Base-by-base conservation (phyloP, 2,797 vertebrate species). In the Sibirionetta formosa region DNA sequence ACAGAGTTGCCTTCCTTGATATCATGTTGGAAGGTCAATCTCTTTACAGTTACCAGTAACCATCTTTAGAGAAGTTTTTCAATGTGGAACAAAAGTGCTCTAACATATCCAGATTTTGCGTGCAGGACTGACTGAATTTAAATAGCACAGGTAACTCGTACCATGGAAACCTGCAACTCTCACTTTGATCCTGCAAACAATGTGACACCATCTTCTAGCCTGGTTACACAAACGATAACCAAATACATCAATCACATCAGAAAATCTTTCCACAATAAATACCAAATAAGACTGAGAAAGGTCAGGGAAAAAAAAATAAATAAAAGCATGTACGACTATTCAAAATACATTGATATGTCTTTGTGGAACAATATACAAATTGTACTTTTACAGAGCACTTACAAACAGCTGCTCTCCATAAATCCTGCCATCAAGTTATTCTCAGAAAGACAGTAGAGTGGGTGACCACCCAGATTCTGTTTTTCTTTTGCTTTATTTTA, bases 241-340 rank as follows among this genome's bases (percentile, higher is more conserved):
- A 95, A 89, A 91, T 11, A 42, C 13, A 82, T 94, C 90, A 95
- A 79, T 96, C 94, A 94, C 64, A 87, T 78, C 75, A 93, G 53
- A 80, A 96, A 82, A 89, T 83, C 61, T 63, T 89, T 70, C 81
- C 26, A 46, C 33, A 61, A 69, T 87, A 95, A 96, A 96, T 93
- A 93, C 54, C 86, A 96, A 91, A 54, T 23, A 76, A 81, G 36
- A 64, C 64, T 75, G 65, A 89, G 72, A 96, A 96, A 97, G 94
- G 95, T 93, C 94, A 96, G 29, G 15, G 75, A 77, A 96, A 40
- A 96, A 50, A 36, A 46, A 46, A 22, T 6, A 48, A 48, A 48
- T 31, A 63, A 96, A 90, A 29, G 61, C 79, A 72, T 1, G 3
- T 82, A 48, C 4, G 3, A 20, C 31, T 35, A 73, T 57, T 57